Base-by-base conservation (phyloP, 2,797 vertebrate species). In the Valencia hispanica region DNA sequence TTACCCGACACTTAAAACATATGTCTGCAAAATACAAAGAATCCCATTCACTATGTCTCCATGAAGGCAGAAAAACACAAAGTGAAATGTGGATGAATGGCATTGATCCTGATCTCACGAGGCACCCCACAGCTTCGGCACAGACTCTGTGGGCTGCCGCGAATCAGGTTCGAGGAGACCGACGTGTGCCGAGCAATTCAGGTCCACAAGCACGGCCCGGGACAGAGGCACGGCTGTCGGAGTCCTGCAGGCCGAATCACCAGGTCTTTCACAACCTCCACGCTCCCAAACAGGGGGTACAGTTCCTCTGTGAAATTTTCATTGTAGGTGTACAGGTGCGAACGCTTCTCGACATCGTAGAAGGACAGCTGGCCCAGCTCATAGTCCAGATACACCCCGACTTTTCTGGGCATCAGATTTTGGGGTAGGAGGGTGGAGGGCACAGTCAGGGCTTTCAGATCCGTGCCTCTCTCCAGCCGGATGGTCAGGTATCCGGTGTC, bases 321-420 rank as follows among this genome's bases (percentile, higher is more conserved):
- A 2, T 84, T 94, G 91, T 91, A 96, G 50, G 95, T 96, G 94
- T 92, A 96, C 68, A 96, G 81, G 81, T 96, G 96, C 0, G 94
- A 92, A 32, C 94, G 94, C 82, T 85, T 93, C 82, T 95, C 93
- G 75, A 84, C 93, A 11, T 96, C 90, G 1, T 96, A 96, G 89
- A 96, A 96, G 79, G 95, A 96, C 89, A 96, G 85, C 92, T 96
- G 95, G 71, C 95, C 94, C 70, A 90, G 87, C 81, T 96, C 94
- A 2, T 93, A 95, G 92, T 96, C 94, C 91, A 96, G 91, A 84
- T 94, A 94, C 39, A 96, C 87, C 1, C 95, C 96, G 0, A 96
- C 89, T 36, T 89, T 92, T 78, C 84, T 81, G 39, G 95, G 95
- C 51, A 63, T 72, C 82, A 80, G 73, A 32, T 45, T 74, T 9